Evolutionary conservation across 2,797 vertebrate species (phyloP).

Genomic region (Crenuchus spilurus): DNA sequence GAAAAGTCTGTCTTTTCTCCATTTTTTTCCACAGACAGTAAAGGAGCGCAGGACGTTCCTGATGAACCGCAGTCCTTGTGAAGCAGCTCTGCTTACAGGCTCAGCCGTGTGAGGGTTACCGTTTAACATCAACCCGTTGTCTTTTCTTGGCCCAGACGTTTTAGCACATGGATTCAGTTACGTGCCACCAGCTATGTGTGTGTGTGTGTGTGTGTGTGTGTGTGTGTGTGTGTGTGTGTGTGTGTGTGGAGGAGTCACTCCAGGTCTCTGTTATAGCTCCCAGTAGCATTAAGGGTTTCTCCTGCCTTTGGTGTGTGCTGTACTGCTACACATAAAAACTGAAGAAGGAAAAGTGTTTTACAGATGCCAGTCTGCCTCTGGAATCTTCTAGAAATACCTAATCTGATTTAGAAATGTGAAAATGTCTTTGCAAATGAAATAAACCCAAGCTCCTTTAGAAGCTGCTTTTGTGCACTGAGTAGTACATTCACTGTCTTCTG

Average conservation of each 20-base stretch:
- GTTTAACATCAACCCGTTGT: constrained; percentile 69
- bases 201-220: constrained; percentile 46
- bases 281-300: constrained; percentile 30
- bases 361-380: constrained; percentile 27
- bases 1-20: constrained; percentile 25
- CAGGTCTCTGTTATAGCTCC: constrained; percentile 38
- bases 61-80: constrained; percentile 65
- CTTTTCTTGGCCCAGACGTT: constrained; percentile 62
- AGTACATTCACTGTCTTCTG: too few species aligned
- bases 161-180: constrained; percentile 65
- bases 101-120: constrained; percentile 65
- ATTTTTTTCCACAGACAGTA: constrained; percentile 62
- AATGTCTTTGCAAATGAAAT: constrained; percentile 11
- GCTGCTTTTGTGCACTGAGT: neutral
- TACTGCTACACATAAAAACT: neutral
- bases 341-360: constrained; percentile 23
- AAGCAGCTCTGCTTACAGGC: constrained; percentile 66
- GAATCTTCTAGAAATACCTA: constrained; percentile 16
- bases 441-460: neutral
- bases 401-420: constrained; percentile 19
- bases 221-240: constrained; percentile 48
- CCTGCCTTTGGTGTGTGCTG: constrained; percentile 17
- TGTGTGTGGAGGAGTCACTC: constrained; percentile 32
- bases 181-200: constrained; percentile 53
- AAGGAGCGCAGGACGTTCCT: constrained; percentile 66